Evolutionary conservation across 2,888 invertebrate species (phyloP), one percentile per base, ranked within the genome.

Genomic region (Meiosimyza platycephala): DNA sequence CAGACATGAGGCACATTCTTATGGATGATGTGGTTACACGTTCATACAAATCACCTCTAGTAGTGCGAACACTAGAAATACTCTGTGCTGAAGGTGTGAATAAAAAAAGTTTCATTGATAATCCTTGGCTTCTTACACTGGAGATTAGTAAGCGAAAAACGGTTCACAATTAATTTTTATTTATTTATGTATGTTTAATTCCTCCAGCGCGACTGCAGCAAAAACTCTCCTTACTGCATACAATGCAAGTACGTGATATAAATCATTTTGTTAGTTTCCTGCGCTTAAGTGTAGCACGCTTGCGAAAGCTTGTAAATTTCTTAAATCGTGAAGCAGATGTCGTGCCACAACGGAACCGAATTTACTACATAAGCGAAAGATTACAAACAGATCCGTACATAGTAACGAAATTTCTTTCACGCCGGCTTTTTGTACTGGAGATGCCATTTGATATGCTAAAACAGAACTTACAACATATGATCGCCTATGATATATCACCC

Each of bases 181-280:
- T 55, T 22, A 50, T 70, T 47, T 69, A n/a, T 71, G 15, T 57
- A 12, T 48, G 52, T 7, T 22, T 22, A 12, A 62, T 40, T 16
- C 22, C 51, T 65, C 22, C 62, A 88, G 88, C 78, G 59, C 77
- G 80, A 3, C 77, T 88, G 18, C 63, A 76, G 6, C 72, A 78
- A 0, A 90, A 90, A 82, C 78, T 87, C 13, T 80, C 83, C 40
- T 74, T 89, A 6, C 80, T 91, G 48, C 80, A 82, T 22, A 77
- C 83, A 28, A 83, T 91, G 74, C 87, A 89, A 69, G 63, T 72
- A 5, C 79, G 81, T 60, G 86, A 88, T 70, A 78, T 88, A 1
- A 88, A 90, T 78, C 89, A 91, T 84, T 89, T 90, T 73, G 78
- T 87, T 50, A 90, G 91, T 1, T 90, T 90, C 78, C 82, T 89